These are phyloP conservation scores for Brachionus plicatilis DNA, from an alignment of 1,140 invertebrate genomes.

Conservation along the genomic window DNA sequence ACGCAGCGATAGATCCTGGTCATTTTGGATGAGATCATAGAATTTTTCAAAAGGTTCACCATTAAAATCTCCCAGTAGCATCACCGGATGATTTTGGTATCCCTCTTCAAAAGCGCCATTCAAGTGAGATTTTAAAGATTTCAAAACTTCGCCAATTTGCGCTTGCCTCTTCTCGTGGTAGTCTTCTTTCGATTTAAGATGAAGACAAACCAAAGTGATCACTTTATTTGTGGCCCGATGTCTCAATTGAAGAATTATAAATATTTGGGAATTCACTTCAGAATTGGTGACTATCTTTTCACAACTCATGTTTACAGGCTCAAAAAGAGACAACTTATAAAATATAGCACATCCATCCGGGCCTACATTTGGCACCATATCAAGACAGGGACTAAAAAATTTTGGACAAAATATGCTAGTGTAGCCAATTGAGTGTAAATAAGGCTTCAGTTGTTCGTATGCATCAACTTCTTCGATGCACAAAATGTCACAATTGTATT, in stretches of 20 bases:
- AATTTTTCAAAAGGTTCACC: constrained; percentile 40
- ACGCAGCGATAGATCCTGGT: not conserved
- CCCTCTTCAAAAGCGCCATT: not conserved
- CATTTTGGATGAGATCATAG: not conserved
- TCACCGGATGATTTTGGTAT: not conserved
- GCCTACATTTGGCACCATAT: constrained; percentile 19
- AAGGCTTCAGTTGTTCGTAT: constrained; percentile 36
- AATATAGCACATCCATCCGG: constrained; percentile 39
- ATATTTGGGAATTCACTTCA: constrained; percentile 31
- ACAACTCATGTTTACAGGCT: constrained; percentile 35
- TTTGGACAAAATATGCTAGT: constrained; percentile 38
- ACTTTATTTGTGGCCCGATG: not conserved
- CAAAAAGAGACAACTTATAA: not conserved
- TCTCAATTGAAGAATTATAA: constrained; percentile 24
- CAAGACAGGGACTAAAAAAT: constrained; percentile 38
- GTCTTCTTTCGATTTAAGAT: constrained; percentile 27
- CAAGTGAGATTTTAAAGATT: not conserved
- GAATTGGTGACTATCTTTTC: constrained; percentile 1
- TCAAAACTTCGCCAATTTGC: constrained; percentile 6
- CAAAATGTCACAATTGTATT: constrained; percentile 3
- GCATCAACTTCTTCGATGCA: constrained; percentile 32
- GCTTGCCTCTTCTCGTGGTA: not conserved
- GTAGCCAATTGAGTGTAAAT: constrained; percentile 34
- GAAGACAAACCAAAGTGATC: constrained; percentile 16
- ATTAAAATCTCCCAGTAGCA: constrained; percentile 25